Evolutionary conservation across 2,113 vertebrate genomes (phyloP).

Genomic region (Grus americana): DNA sequence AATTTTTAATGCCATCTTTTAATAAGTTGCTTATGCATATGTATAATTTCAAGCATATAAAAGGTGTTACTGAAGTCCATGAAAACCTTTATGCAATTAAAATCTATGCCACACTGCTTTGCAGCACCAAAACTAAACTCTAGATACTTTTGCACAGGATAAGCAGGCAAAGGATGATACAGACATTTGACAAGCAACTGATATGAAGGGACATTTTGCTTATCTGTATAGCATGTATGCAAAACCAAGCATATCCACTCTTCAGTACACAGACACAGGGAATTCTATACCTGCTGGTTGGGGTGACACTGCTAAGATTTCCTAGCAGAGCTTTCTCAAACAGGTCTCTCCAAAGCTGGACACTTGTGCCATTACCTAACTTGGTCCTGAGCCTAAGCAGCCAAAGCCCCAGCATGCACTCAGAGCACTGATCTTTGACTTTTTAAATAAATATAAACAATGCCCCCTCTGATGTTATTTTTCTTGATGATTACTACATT

Average conservation of each 20-base stretch:
- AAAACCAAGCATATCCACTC: background rate
- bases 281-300: background rate
- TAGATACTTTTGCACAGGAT: background rate
- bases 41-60: background rate
- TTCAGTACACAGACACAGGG: background rate
- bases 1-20: background rate
- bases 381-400: background rate
- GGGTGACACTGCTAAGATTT: background rate
- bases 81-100: background rate
- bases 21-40: background rate
- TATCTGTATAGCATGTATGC: background rate
- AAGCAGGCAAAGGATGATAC: background rate
- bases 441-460: background rate
- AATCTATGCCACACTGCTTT: background rate
- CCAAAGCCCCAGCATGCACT: background rate
- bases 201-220: background rate
- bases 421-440: background rate
- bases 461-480: accelerated
- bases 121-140: background rate
- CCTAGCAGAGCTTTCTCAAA: background rate
- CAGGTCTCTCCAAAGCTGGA: background rate
- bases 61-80: background rate
- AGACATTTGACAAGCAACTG: background rate
- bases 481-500: background rate
- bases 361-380: background rate